Percentiles rank a stretch among this genome's conserved stretches.
phyloP scores from a whole-genome alignment of 2,113 vertebrate genomes.

The Cranoglanis bouderius region DNA sequence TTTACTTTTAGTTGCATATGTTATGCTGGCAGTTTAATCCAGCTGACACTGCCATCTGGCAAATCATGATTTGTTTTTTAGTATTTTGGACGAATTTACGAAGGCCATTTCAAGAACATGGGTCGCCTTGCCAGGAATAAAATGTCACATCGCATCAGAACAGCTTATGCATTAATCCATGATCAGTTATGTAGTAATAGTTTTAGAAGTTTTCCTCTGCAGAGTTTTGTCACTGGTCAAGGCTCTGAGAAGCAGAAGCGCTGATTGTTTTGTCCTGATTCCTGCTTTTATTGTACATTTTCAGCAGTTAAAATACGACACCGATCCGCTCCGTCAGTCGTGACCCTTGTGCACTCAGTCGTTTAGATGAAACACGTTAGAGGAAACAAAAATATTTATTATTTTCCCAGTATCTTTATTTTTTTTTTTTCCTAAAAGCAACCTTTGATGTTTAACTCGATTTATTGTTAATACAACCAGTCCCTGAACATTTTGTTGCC shows the following conservation, averaged over 20 bases:
- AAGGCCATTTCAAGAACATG: not conserved
- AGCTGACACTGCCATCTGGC: slow-evolving; percentile 14
- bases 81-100: not conserved
- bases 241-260: not conserved
- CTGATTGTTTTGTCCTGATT: not conserved
- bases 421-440: not conserved
- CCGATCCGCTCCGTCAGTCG: not conserved
- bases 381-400: not conserved
- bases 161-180: not conserved
- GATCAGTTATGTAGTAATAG: not conserved
- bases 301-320: not conserved
- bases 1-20: not conserved
- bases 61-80: slow-evolving; percentile 16
- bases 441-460: not conserved
- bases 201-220: not conserved
- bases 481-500: not conserved
- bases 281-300: not conserved
- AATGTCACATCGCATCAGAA: not conserved
- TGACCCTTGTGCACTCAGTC: not conserved
- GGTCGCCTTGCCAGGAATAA: slow-evolving; percentile 13
- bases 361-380: not conserved
- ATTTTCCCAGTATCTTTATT: not conserved
- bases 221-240: not conserved
- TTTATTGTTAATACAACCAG: not conserved
- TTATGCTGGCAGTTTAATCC: not conserved